phyloP scores from a whole-genome alignment of 1,140 invertebrate species.

The Drosophila lini region DNA sequence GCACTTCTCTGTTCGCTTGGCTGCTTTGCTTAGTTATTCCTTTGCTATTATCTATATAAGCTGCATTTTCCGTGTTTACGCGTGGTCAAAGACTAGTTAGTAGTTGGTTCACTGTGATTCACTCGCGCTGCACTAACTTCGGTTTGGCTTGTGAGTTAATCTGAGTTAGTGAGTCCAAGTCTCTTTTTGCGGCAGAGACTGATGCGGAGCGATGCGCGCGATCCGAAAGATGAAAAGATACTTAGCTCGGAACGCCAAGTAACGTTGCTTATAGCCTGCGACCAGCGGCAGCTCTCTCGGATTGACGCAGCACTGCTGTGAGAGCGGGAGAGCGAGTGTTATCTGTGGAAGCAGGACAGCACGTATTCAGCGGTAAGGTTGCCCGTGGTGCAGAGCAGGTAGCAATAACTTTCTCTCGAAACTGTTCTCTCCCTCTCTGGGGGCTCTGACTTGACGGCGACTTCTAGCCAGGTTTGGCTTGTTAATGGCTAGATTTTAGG shows the following conservation, averaged over 20 bases:
- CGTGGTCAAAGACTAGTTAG: conserved; percentile 30
- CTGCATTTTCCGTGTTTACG: conserved; percentile 54
- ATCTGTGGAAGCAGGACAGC: conserved; percentile 40
- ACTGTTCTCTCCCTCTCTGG: conserved; percentile 1
- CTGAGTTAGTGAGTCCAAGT: conserved; percentile 27
- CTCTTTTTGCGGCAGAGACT: conserved; percentile 24
- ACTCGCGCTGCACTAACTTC: conserved; percentile 38
- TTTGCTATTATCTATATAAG: conserved; percentile 34
- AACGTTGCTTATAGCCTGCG: conserved; percentile 48
- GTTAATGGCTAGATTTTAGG: conserved; percentile 15
- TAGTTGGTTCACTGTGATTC: conserved; percentile 32
- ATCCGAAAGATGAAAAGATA: conserved; percentile 55
- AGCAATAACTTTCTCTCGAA: conserved; percentile 12
- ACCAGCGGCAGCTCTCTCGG: neutral
- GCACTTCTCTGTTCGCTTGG: conserved; percentile 21
- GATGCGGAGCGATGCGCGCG: conserved; percentile 31
- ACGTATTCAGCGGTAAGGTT: conserved; percentile 56
- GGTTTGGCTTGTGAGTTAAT: conserved; percentile 15
- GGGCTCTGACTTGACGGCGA: conserved; percentile 5
- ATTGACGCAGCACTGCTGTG: neutral
- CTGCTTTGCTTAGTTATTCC: conserved; percentile 14
- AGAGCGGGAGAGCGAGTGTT: conserved; percentile 18
- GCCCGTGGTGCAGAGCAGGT: conserved; percentile 36
- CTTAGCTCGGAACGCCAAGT: conserved; percentile 35
- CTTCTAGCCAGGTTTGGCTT: conserved; percentile 15